Evolutionary conservation across 2,888 invertebrate species (phyloP), one percentile per base, ranked within the genome.

Genomic region (Idaea dimidiata): DNA sequence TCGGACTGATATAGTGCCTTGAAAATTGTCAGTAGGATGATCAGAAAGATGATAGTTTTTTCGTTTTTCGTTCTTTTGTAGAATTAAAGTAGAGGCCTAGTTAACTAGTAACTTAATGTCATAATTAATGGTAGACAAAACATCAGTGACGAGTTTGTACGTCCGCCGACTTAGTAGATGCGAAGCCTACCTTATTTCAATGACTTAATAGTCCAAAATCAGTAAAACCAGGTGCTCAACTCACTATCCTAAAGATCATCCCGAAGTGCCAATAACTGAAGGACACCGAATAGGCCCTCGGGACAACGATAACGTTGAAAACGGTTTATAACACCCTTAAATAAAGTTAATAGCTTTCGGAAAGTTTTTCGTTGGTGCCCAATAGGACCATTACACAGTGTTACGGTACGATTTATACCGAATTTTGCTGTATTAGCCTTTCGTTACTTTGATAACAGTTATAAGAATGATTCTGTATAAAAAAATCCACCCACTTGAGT

Each of bases 261-360:
- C 70, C 72, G 61, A 65, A 79, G 74, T 83, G 80, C 83, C 86
- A 82, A 86, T 87, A 86, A 83, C 83, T 81, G 80, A 77, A 80
- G 80, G 83, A 77, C 81, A 81, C 74, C 80, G 80, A 69, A 86
- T 83, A 83, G 81, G 77, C 86, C 82, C 82, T 72, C 67, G 87
- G 87, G 87, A 84, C 81, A 77, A 84, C 84, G 89, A 90, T 90
- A 91, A 86, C 88, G 87, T 83, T 84, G 84, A 84, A 88, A 90
- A 84, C 87, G 87, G 79, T 91, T 91, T 90, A 89, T 89, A 89
- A 87, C 89, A 83, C 83, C 82, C 89, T 90, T 90, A 90, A 91
- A 91, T 89, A 90, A 91, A 87, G 83, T 91, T 91, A 89, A 91
- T 91, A 87, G 90, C 88, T 78, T 82, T 80, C 80, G 74, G 80